phyloP scores from a whole-genome alignment of 2,797 vertebrate genomes.

The Epinephelus awoara region DNA sequence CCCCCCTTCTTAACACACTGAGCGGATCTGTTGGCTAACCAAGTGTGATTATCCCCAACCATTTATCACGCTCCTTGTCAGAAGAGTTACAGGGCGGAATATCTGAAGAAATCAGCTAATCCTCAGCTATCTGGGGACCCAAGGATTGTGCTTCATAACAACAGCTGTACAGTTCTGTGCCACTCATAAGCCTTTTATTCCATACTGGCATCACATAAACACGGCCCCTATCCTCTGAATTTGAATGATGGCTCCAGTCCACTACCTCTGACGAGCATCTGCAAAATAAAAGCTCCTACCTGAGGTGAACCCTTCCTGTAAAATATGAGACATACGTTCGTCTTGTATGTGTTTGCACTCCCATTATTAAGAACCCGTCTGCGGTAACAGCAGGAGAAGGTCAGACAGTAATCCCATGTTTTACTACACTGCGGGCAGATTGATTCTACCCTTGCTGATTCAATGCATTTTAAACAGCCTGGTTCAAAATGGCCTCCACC shows the following conservation, averaged over 20 bases:
- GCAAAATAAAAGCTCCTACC: slow-evolving; percentile 37
- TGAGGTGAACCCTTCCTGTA: slow-evolving; percentile 46
- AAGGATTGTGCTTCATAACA: slow-evolving; percentile 73
- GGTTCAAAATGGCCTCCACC: slow-evolving; percentile 77
- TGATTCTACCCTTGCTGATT: slow-evolving; percentile 81
- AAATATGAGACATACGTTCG: slow-evolving; percentile 61
- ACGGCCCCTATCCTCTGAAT: slow-evolving; percentile 38
- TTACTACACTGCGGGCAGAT: slow-evolving; percentile 80
- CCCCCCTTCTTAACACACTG: slow-evolving; percentile 68
- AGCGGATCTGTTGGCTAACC: slow-evolving; percentile 82
- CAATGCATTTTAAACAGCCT: slow-evolving; percentile 85
- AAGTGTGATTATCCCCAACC: slow-evolving; percentile 83
- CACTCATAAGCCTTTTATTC: slow-evolving; percentile 72
- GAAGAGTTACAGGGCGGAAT: slow-evolving; percentile 79
- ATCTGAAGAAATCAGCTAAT: slow-evolving; percentile 83
- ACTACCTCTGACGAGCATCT: slow-evolving; percentile 17
- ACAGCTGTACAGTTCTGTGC: slow-evolving; percentile 72
- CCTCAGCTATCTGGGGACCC: slow-evolving; percentile 68
- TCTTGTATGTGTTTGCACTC: slow-evolving; percentile 66
- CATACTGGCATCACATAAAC: slow-evolving; percentile 57
- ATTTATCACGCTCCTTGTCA: slow-evolving; percentile 84
- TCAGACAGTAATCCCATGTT: slow-evolving; percentile 83
- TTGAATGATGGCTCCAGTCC: slow-evolving; percentile 37
- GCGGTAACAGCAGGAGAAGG: slow-evolving; percentile 77
- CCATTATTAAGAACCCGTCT: slow-evolving; percentile 67